Percentiles rank a stretch among this genome's conserved stretches.
phyloP scores from a whole-genome alignment of 2,797 vertebrate species.

The Kryptopterus vitreolus region DNA sequence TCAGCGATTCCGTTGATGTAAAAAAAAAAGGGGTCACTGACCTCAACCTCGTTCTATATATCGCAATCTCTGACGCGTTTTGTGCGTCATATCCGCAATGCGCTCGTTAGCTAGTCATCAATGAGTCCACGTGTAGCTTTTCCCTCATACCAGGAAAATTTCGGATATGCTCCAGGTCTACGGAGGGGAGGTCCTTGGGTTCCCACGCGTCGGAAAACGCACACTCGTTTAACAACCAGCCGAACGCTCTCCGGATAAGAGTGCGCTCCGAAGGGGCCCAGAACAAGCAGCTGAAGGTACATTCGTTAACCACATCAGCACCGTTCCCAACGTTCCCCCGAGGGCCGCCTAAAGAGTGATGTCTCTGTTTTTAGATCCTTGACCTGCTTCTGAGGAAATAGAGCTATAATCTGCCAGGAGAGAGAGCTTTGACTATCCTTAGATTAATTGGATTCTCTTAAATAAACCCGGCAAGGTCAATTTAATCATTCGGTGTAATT shows the following conservation, averaged over 20 bases:
- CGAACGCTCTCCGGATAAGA: slow-evolving; percentile 46
- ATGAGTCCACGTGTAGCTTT: too few relatives aligned
- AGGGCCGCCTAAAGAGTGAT: slow-evolving; percentile 49
- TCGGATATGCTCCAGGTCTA: too few relatives aligned
- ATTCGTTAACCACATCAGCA: slow-evolving; percentile 51
- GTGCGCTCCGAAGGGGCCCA: slow-evolving; percentile 29
- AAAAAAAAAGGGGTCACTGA: too few relatives aligned
- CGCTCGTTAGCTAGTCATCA: too few relatives aligned
- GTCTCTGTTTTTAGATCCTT: slow-evolving; percentile 59
- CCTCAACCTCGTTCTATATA: too few relatives aligned
- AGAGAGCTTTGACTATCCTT: slow-evolving; percentile 59
- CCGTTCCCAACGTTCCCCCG: slow-evolving; percentile 42
- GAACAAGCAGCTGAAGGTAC: slow-evolving; percentile 27
- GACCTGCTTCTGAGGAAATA: slow-evolving; percentile 63
- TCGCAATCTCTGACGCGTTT: too few relatives aligned
- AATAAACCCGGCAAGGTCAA: slow-evolving; percentile 73
- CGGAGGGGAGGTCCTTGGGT: too few relatives aligned
- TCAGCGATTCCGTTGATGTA: too few relatives aligned
- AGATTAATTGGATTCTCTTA: slow-evolving; percentile 71
- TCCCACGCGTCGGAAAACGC: too few relatives aligned
- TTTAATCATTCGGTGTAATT: slow-evolving; percentile 79
- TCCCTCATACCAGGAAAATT: too few relatives aligned
- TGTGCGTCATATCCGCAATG: too few relatives aligned
- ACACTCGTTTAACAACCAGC: slow-evolving; percentile 56
- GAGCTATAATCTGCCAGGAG: slow-evolving; percentile 63